Conservation (phyloP, 1,140 invertebrate genomes). For the Leptoteleia sp. region DNA sequence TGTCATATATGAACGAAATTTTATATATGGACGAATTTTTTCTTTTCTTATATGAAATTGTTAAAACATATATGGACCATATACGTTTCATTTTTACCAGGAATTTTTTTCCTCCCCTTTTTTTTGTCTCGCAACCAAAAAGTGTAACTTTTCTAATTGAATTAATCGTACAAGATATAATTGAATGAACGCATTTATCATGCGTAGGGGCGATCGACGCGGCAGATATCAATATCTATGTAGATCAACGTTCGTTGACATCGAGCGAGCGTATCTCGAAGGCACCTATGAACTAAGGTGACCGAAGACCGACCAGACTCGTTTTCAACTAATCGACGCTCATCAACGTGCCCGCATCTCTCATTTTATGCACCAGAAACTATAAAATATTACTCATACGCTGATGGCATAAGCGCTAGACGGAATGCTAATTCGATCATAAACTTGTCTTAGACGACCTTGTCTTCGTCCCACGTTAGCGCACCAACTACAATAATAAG, state of each 20-base stretch:
- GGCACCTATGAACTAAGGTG: slow-evolving; percentile 61
- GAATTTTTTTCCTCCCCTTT: no score
- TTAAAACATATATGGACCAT: no score
- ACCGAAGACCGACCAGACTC: slow-evolving; percentile 64
- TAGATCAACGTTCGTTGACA: slow-evolving; percentile 66
- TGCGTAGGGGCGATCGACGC: slow-evolving; percentile 25
- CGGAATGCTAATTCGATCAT: slow-evolving; percentile 67
- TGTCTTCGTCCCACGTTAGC: slow-evolving; percentile 63
- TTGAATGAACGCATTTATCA: slow-evolving; percentile 38
- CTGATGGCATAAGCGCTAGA: slow-evolving; percentile 53
- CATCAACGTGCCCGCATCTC: slow-evolving; percentile 57
- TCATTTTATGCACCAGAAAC: slow-evolving; percentile 61
- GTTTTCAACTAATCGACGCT: slow-evolving; percentile 65
- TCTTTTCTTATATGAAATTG: no score
- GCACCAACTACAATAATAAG: slow-evolving; percentile 46
- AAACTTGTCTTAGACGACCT: slow-evolving; percentile 69
- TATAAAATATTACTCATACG: slow-evolving; percentile 63
- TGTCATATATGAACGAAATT: no score
- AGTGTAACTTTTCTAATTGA: slow-evolving; percentile 10
- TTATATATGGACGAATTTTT: no score
- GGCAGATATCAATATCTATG: slow-evolving; percentile 48
- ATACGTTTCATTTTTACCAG: no score
- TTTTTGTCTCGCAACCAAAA: no score
- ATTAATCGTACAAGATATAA: slow-evolving; percentile 21
- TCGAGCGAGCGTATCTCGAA: slow-evolving; percentile 32